These are phyloP conservation scores for Cuculus canorus DNA, from an alignment of 2,797 vertebrate genomes.

Conservation along the genomic window DNA sequence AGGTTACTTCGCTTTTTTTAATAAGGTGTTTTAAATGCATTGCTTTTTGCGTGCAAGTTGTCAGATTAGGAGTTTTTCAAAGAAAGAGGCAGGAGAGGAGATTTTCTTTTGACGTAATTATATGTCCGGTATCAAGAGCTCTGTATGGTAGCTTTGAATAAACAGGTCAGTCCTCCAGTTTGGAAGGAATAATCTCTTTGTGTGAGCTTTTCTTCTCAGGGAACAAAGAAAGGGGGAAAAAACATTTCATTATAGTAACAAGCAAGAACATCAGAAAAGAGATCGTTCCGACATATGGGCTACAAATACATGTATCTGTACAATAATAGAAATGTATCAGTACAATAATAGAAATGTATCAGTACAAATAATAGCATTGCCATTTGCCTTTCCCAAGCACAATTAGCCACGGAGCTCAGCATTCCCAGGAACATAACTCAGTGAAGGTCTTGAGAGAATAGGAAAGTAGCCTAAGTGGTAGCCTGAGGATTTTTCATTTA, in stretches of 20 bases:
- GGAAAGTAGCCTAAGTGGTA: background rate
- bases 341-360: no score
- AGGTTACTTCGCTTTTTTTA: background rate
- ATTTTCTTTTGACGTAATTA: background rate
- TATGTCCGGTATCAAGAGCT: background rate
- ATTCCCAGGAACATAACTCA: rapidly evolving
- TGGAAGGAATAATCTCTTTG: background rate
- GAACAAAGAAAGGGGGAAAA: background rate
- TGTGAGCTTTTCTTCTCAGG: background rate
- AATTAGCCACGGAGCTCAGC: background rate
- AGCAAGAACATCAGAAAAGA: background rate
- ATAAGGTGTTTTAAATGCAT: background rate
- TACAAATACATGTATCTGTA: background rate
- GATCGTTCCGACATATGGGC: background rate
- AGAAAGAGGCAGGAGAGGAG: background rate
- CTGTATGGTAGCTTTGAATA: background rate
- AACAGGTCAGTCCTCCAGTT: background rate
- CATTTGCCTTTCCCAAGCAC: background rate
- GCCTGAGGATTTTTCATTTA: background rate
- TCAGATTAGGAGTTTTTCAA: background rate
- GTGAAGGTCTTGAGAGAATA: background rate
- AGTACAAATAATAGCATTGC: background rate
- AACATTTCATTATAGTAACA: background rate
- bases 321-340: no score
- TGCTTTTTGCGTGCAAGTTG: background rate